Evolutionary conservation across 2,888 invertebrate genomes (phyloP), one percentile per base, ranked within the genome.

Genomic region (Anodontia alba): DNA sequence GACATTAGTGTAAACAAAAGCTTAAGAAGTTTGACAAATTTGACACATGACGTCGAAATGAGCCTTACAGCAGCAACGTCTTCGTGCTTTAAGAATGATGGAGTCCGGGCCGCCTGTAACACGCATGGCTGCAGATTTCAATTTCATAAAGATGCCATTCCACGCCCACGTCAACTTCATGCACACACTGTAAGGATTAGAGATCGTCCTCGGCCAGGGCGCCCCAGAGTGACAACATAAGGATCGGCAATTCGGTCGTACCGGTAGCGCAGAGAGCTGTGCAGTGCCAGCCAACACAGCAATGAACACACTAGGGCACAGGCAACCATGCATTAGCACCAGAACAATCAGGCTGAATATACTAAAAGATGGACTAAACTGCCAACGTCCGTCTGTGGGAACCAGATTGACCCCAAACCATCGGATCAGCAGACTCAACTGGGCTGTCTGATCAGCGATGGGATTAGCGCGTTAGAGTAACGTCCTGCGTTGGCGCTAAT

Each of bases 181-280:
- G 29, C 57, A 1, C 10, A 17, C 7, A 26, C 57, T 5, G 23
- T 57, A 7, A 17, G 5, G 26, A 29, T 26, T n/a, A n/a, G n/a
- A n/a, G n/a, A n/a, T n/a, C n/a, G n/a, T n/a, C n/a, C n/a, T 57
- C 57, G 57, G 57, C 7, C 57, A 23, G 57, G 57, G 29, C 57
- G 29, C 29, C 57, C 57, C 3, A 5, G 29, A 10, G 57, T 57
- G 57, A 57, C 23, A 10, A 23, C 57, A 5, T 29, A 23, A 57
- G 29, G 57, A 57, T 17, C 3, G 57, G 10, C 29, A 7, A 23
- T 26, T 26, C 8, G 8, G 23, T 26, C 29, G 23, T 17, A 57
- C 29, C n/a, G n/a, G 17, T 29, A 57, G 7, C 29, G 23, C 1
- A 3, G 57, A 26, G 57, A 26, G 23, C 1, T 26, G 23, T 57